Evolutionary conservation across 2,797 vertebrate species (phyloP).

Genomic region (Aeoliscus strigatus): DNA sequence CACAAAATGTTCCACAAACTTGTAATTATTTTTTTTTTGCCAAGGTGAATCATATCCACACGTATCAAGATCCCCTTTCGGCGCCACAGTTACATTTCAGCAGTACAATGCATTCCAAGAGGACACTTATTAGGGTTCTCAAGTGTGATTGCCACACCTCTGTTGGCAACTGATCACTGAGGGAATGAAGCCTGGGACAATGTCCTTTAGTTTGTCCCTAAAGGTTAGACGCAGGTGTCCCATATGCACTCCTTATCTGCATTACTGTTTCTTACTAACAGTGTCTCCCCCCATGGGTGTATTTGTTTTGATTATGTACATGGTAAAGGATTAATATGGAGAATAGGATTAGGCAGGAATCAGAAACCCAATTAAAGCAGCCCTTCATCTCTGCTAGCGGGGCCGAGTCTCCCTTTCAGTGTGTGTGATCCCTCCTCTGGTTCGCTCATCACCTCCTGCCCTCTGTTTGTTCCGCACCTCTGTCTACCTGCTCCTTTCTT

Average conservation of each 20-base stretch:
- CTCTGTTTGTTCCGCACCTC: constrained; percentile 23
- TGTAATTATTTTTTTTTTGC: constrained; percentile 29
- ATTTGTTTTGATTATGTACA: constrained; percentile 69
- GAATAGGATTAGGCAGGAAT: constrained; percentile 71
- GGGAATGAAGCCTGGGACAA: constrained; percentile 16
- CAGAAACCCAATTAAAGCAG: constrained; percentile 74
- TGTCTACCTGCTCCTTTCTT: constrained; percentile 15
- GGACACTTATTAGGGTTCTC: constrained; percentile 26
- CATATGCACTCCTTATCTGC: constrained; percentile 27
- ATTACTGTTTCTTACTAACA: constrained; percentile 45
- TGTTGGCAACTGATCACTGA: constrained; percentile 4
- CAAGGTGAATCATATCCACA: constrained; percentile 34
- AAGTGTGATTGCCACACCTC: constrained; percentile 9
- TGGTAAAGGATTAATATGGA: constrained; percentile 65
- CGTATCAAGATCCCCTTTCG: constrained; percentile 11
- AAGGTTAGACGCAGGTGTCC: constrained; percentile 45
- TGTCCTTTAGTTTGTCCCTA: constrained; percentile 44
- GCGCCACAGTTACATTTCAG: constrained; percentile 17
- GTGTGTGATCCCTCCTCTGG: constrained; percentile 34
- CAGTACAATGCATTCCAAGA: constrained; percentile 15
- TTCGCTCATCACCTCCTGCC: constrained; percentile 47
- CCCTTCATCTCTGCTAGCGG: constrained; percentile 58
- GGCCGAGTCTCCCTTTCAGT: constrained; percentile 35
- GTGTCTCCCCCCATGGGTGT: constrained; percentile 24
- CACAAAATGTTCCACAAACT: constrained; percentile 2